phyloP scores from a whole-genome alignment of 2,113 vertebrate genomes.

The Ageneiosus marmoratus region DNA sequence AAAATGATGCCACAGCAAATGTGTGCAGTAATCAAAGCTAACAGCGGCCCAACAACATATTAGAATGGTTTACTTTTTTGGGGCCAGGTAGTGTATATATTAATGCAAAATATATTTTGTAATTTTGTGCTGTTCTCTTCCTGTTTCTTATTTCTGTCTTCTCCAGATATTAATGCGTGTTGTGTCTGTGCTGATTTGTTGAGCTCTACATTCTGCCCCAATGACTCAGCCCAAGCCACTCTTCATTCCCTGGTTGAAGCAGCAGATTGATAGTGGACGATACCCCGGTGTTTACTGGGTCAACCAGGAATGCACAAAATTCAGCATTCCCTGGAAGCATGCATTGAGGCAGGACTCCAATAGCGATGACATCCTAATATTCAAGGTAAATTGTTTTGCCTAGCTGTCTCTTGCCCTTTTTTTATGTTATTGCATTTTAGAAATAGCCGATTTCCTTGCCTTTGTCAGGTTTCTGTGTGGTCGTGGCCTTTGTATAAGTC shows the following conservation, averaged over 20 bases:
- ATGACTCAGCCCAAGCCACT: slow-evolving; percentile 79
- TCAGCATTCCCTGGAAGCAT: slow-evolving; percentile 87
- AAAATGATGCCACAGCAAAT: no score
- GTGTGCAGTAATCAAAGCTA: no score
- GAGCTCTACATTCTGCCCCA: neutral
- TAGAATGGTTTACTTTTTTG: no score
- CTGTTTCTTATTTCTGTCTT: neutral
- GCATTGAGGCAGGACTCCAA: slow-evolving; percentile 78
- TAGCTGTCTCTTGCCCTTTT: neutral
- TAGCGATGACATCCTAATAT: slow-evolving; percentile 74
- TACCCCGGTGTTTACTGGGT: slow-evolving; percentile 81
- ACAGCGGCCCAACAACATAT: no score
- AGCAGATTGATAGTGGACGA: slow-evolving; percentile 67
- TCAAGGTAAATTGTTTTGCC: slow-evolving; percentile 69
- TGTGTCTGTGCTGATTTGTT: neutral
- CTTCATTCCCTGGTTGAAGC: slow-evolving; percentile 80
- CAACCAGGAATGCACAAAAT: slow-evolving; percentile 66
- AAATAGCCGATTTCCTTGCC: no score
- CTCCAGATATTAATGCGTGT: neutral
- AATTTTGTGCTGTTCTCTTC: neutral
- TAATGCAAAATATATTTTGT: neutral
- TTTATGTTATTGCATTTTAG: no score
- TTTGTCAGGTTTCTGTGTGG: no score
- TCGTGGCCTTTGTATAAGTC: no score
- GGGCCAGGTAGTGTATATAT: no score